Conservation (phyloP, 2,797 vertebrate genomes). For the Cyprinodon diabolis region DNA sequence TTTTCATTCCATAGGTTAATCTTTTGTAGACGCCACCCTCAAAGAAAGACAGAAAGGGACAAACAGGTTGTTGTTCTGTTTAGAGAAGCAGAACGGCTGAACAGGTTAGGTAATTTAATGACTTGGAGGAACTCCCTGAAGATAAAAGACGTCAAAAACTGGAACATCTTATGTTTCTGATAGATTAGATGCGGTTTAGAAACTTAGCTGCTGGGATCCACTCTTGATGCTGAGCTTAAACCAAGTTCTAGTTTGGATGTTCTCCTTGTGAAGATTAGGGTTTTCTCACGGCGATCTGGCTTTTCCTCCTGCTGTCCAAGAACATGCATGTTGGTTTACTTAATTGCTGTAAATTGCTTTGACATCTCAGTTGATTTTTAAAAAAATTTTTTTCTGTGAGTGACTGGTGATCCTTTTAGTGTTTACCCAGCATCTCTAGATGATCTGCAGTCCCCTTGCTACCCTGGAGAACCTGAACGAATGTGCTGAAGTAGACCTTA, state of each 20-base stretch:
- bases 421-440: background rate
- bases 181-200: background rate
- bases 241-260: background rate
- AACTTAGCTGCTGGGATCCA: background rate
- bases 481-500: too few relatives aligned
- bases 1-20: constrained; percentile 60
- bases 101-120: background rate
- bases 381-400: background rate
- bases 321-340: background rate
- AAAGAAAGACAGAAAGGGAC: constrained; percentile 4
- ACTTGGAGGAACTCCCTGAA: background rate
- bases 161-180: background rate
- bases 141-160: constrained; percentile 9
- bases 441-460: background rate
- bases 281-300: background rate
- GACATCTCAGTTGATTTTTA: background rate
- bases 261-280: background rate
- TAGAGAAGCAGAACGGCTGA: constrained; percentile 9
- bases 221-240: background rate
- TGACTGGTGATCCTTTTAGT: background rate
- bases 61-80: constrained; percentile 36
- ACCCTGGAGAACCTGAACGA: background rate
- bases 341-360: background rate
- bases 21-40: constrained; percentile 42
- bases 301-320: background rate